A percentile compares a stretch with the other conserved stretches of the same genome.
Conservation (phyloP, 2,888 invertebrate genomes). For the Ormyrus nitidulus region DNA sequence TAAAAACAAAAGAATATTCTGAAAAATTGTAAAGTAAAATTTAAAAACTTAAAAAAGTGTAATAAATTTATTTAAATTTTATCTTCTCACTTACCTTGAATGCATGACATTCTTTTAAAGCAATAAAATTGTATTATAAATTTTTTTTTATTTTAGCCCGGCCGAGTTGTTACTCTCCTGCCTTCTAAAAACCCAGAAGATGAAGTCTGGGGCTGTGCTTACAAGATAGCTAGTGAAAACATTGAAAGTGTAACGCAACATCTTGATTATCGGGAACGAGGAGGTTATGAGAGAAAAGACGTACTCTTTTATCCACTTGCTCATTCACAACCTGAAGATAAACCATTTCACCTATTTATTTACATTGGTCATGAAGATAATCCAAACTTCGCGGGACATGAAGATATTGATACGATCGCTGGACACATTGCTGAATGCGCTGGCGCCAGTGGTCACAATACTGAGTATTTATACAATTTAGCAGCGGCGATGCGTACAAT, state of each 20-base stretch:
- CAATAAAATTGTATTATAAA: constrained; percentile 15
- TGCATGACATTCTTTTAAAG: neutral
- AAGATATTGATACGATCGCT: constrained; percentile 87
- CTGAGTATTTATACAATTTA: constrained; percentile 92
- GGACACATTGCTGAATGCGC: constrained; percentile 83
- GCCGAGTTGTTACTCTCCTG: constrained; percentile 91
- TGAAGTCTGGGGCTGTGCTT: constrained; percentile 94
- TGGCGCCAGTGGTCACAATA: constrained; percentile 94
- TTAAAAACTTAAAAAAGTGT: neutral
- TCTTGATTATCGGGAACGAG: constrained; percentile 93
- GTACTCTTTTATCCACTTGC: constrained; percentile 83
- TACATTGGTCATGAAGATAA: constrained; percentile 91
- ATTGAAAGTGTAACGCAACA: constrained; percentile 85
- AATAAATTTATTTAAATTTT: neutral
- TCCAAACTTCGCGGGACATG: constrained; percentile 86
- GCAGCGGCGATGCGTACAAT: constrained; percentile 86
- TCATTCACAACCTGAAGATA: constrained; percentile 63
- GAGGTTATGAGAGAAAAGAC: constrained; percentile 87
- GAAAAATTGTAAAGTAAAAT: too few relatives aligned
- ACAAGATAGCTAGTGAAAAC: constrained; percentile 86
- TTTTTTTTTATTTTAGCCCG: constrained; percentile 80
- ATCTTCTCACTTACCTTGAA: too few relatives aligned
- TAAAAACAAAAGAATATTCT: too few relatives aligned
- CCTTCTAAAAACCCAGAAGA: constrained; percentile 79
- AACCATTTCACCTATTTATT: constrained; percentile 83